Evolutionary conservation across 1,140 invertebrate species (phyloP).

Genomic region (Zaprionus ornatus): DNA sequence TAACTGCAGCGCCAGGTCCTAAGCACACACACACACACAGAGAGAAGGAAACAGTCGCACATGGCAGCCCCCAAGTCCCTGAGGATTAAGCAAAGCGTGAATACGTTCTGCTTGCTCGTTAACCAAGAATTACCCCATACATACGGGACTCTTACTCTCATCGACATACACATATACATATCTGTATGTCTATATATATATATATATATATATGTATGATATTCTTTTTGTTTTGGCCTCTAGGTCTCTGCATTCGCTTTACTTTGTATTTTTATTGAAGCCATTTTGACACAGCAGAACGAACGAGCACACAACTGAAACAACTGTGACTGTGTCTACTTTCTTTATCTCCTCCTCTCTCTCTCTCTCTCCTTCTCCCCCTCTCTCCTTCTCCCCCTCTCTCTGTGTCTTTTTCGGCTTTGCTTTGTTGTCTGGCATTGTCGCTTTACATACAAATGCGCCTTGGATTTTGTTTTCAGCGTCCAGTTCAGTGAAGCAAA

Average conservation of each 20-base stretch:
- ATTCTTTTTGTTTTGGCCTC: conserved; percentile 27
- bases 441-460: conserved; percentile 41
- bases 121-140: conserved; percentile 74
- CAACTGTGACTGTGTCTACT: conserved; percentile 13
- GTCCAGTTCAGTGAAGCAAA: conserved; percentile 47
- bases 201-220: conserved; percentile 22
- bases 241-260: conserved; percentile 42
- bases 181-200: background rate
- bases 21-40: conserved; percentile 42
- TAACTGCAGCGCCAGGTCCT: conserved; percentile 54
- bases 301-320: conserved; percentile 18
- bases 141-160: conserved; percentile 1
- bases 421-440: conserved; percentile 35
- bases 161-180: conserved; percentile 22
- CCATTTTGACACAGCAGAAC: conserved; percentile 41
- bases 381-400: background rate
- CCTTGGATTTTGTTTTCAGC: conserved; percentile 37
- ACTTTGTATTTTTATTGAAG: conserved; percentile 67
- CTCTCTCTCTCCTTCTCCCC: background rate
- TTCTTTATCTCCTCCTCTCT: conserved; percentile 6
- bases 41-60: conserved; percentile 13
- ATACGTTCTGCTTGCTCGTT: conserved; percentile 76
- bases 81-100: conserved; percentile 72
- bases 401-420: conserved; percentile 4
- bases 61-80: conserved; percentile 37